These are phyloP conservation scores for Tragelaphus buxtoni DNA, from an alignment of 2,113 vertebrate species.

Conservation along the genomic window DNA sequence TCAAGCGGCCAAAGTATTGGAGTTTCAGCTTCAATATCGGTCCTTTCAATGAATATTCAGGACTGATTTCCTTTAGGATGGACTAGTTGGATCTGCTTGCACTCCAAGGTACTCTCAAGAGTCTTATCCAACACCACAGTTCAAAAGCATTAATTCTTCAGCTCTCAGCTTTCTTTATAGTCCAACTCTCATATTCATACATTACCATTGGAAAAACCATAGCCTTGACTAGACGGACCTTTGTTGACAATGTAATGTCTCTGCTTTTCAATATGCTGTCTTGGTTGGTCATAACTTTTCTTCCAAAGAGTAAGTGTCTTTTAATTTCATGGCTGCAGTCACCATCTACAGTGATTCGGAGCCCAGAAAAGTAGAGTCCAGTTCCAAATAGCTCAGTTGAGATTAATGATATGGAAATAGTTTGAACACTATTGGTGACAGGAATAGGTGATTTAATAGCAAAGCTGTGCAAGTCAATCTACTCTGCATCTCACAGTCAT, in stretches of 20 bases:
- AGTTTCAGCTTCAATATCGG: not conserved
- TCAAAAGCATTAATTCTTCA: not conserved
- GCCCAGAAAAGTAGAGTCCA: not conserved
- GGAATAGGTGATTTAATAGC: constrained; percentile 33
- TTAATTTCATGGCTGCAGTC: not conserved
- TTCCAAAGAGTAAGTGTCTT: not conserved
- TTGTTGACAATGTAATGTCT: not conserved
- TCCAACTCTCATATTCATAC: not conserved
- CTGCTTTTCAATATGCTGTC: not conserved
- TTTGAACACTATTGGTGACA: not conserved
- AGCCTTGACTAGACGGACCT: not conserved
- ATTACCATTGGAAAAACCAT: not conserved
- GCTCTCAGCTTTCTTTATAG: not conserved
- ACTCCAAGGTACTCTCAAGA: not conserved
- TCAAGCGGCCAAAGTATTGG: not conserved
- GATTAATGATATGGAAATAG: constrained; percentile 40
- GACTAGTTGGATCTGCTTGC: not conserved
- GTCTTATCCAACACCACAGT: not conserved
- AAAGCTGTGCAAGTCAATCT: constrained; percentile 37
- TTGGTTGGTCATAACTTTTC: not conserved
- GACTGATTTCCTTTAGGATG: not conserved
- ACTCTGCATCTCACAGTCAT: not conserved
- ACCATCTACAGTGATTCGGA: not conserved
- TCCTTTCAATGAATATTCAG: not conserved
- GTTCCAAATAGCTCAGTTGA: constrained; percentile 19